Conservation (phyloP, 64 coral and sea anemone species). For the Trachythela sp. region DNA sequence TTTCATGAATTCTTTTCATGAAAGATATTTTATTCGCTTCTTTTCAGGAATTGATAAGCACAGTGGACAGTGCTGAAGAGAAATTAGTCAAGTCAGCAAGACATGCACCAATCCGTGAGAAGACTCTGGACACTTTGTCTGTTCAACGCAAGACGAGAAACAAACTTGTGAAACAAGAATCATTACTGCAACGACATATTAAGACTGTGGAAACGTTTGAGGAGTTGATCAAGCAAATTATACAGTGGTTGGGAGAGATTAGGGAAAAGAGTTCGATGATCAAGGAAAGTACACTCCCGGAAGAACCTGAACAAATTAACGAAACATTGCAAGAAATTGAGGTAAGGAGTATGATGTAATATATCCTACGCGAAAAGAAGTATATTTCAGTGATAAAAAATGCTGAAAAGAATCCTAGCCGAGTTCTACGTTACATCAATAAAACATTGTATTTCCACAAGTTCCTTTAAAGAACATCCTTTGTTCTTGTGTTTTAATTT, state of each 20-base stretch:
- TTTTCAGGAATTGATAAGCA: neutral
- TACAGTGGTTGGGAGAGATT: neutral
- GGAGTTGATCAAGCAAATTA: neutral
- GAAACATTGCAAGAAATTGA: constrained; percentile 6
- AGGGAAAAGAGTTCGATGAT: neutral
- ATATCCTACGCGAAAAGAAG: no score
- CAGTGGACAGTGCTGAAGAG: constrained; percentile 11
- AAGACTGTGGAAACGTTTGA: constrained; percentile 13
- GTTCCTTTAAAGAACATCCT: no score
- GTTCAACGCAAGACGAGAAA: constrained; percentile 10
- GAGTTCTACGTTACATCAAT: no score
- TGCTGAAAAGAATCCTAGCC: no score
- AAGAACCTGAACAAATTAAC: neutral
- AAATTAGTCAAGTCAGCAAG: constrained; percentile 18
- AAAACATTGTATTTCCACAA: no score
- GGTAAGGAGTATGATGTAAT: neutral
- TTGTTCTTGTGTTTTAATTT: neutral
- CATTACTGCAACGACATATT: neutral
- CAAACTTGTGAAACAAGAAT: constrained; percentile 9
- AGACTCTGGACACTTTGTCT: neutral
- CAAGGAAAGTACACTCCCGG: neutral
- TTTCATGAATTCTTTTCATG: neutral
- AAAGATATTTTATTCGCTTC: neutral
- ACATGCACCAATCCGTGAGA: neutral
- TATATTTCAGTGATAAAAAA: no score